A percentile compares a stretch with the other conserved stretches of the same genome.
Conservation (phyloP, 2,888 invertebrate genomes). For the Plemyria rubiginata region DNA sequence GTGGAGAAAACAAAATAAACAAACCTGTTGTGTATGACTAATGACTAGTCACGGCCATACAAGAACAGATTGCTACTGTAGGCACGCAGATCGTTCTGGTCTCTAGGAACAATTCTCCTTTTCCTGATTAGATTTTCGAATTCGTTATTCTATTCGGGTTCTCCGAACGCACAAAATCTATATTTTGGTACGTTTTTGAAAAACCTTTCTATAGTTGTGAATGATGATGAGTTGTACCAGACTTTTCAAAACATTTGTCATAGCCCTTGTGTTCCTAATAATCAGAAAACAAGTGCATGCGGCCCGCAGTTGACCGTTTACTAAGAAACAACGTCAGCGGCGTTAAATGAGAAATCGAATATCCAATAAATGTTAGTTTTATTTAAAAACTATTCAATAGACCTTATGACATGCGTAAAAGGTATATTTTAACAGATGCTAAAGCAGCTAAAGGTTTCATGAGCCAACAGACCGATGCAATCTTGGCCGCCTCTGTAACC, state of each 20-base stretch:
- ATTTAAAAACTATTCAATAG: constrained; percentile 15
- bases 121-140: not conserved
- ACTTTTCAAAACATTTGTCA: not conserved
- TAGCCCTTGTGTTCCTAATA: not conserved
- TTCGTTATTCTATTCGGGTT: not conserved
- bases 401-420: constrained; percentile 36
- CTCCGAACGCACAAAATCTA: not conserved
- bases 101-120: not conserved
- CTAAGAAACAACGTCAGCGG: constrained; percentile 10
- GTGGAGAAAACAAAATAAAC: constrained; percentile 41
- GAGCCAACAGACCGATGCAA: constrained; percentile 45
- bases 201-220: too few species aligned
- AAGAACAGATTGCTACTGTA: constrained; percentile 10
- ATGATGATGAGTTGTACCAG: too few species aligned
- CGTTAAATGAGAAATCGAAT: constrained; percentile 6
- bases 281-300: not conserved
- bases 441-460: constrained; percentile 31
- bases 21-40: constrained; percentile 26
- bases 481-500: constrained; percentile 46
- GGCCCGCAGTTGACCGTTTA: not conserved
- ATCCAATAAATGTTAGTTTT: constrained; percentile 30
- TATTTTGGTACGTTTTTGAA: not conserved
- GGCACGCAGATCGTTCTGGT: constrained; percentile 1
- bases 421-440: constrained; percentile 40
- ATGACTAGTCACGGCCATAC: constrained; percentile 22